phyloP scores from a whole-genome alignment of 1,140 invertebrate species.

The Dinothrombium tinctorium region DNA sequence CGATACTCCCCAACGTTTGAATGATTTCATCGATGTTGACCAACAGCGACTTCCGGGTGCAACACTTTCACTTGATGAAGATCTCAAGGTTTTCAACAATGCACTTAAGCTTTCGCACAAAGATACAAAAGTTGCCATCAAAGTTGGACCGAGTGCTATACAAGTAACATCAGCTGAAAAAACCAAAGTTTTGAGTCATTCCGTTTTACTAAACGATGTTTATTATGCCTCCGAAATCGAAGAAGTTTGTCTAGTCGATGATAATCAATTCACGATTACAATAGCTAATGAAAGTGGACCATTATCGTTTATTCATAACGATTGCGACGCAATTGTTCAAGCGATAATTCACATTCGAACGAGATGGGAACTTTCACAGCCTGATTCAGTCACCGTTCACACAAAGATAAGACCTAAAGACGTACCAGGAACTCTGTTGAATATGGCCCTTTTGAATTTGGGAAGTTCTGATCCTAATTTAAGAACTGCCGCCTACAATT shows the following conservation, averaged over 20 bases:
- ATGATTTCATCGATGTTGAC: slow-evolving; percentile 71
- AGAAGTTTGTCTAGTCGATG: slow-evolving; percentile 82
- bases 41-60: slow-evolving; percentile 91
- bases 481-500: slow-evolving; percentile 84
- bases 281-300: slow-evolving; percentile 87
- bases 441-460: slow-evolving; percentile 87
- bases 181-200: slow-evolving; percentile 78
- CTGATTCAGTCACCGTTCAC: slow-evolving; percentile 84
- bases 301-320: slow-evolving; percentile 88
- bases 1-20: slow-evolving; percentile 57
- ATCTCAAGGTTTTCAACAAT: slow-evolving; percentile 87
- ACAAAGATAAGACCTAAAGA: slow-evolving; percentile 92
- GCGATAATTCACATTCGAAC: slow-evolving; percentile 90
- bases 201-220: slow-evolving; percentile 82
- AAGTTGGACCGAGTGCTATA: slow-evolving; percentile 78
- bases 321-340: slow-evolving; percentile 91
- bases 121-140: slow-evolving; percentile 93
- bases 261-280: slow-evolving; percentile 88
- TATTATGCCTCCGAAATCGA: slow-evolving; percentile 97
- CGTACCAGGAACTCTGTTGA: slow-evolving; percentile 82
- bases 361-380: slow-evolving; percentile 85
- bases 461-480: slow-evolving; percentile 86
- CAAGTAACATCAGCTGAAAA: slow-evolving; percentile 92
- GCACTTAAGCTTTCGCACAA: slow-evolving; percentile 86
- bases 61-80: slow-evolving; percentile 79